Conservation (phyloP, 2,888 invertebrate genomes). For the Platycheirus albimanus region DNA sequence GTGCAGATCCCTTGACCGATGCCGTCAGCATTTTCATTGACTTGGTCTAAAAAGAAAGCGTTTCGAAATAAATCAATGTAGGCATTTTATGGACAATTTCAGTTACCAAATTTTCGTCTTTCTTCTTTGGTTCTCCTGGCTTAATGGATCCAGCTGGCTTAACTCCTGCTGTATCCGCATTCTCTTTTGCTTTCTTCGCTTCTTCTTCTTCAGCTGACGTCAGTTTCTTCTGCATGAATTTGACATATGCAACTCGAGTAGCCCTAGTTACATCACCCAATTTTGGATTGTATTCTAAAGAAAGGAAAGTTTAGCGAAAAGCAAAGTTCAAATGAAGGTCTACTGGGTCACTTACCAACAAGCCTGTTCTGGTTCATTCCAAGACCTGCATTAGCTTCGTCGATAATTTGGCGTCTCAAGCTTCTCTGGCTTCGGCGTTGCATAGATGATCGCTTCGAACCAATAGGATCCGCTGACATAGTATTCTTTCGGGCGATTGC, state of each 20-base stretch:
- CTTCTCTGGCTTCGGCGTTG: conserved; percentile 88
- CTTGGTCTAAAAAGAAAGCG: conserved; percentile 40
- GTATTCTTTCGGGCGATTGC: conserved; percentile 90
- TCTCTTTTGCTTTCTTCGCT: conserved; percentile 69
- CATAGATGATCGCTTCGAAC: conserved; percentile 88
- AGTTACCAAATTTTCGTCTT: conserved; percentile 9
- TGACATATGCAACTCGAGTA: conserved; percentile 92
- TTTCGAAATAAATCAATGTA: neutral
- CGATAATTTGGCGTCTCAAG: conserved; percentile 87
- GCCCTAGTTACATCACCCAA: conserved; percentile 89
- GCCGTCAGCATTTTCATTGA: conserved; percentile 30
- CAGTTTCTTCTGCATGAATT: conserved; percentile 91
- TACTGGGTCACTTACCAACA: conserved; percentile 83
- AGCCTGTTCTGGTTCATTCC: conserved; percentile 89
- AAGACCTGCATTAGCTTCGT: conserved; percentile 86
- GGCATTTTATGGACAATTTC: neutral
- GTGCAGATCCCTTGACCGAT: conserved; percentile 41
- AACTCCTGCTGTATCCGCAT: conserved; percentile 65
- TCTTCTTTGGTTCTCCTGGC: conserved; percentile 7
- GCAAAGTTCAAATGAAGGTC: no score
- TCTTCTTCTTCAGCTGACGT: conserved; percentile 83
- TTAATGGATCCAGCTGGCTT: conserved; percentile 45
- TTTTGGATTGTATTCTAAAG: conserved; percentile 91
- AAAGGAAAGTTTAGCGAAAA: neutral
- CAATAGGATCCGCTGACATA: conserved; percentile 89